Base-by-base conservation (phyloP, 2,113 vertebrate genomes). In the Drymodes brunneopygia region DNA sequence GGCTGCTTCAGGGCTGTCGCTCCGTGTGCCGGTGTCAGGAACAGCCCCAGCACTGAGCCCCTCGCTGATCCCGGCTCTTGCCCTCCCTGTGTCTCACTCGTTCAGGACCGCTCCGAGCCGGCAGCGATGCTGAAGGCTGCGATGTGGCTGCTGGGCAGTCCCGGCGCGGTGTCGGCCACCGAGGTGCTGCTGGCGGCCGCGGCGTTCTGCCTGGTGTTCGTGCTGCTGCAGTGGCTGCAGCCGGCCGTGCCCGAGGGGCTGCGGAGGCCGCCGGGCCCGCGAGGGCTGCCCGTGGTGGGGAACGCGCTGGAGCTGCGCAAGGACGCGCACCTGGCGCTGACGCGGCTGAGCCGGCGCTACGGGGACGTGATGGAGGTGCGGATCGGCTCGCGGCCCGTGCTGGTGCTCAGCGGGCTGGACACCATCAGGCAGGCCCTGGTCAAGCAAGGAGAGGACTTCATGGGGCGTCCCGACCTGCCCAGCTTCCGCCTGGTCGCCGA, bases 401-500 rank as follows among this genome's bases (percentile, higher is more conserved):
- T 99, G n/a, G 99, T 99, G 86, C 97, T 99, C 73, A 98, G 98
- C 0, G 98, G 99, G 57, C 92, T 80, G 40, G 98, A 99, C 24
- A 98, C 98, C 31, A 88, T 99, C 57, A 95, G 74, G 15, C 99
- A 99, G 91, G 99, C 99, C 9, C 98, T 99, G 64, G 94, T 99
- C 93, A 98, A 96, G 81, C 98, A 99, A 91, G 99, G 98, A 1
- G 98, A 99, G 0, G 99, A 99, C 8, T 99, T 99, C 86, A 91
- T 98, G 9, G 98, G 99, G 6, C 98, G 99, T 5, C 99, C 99
- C 0, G 96, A 98, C 90, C 96, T 99, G 28, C 54, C 98, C 95
- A 99, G 96, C 90, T 98, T 98, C 78, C 91, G 0, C 0, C 69
- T 74, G 2, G 3, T 98, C 61, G 11, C 81, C 0, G 4, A 98